phyloP scores from a whole-genome alignment of 2,888 invertebrate species.

The Hydrotaea diabolus region DNA sequence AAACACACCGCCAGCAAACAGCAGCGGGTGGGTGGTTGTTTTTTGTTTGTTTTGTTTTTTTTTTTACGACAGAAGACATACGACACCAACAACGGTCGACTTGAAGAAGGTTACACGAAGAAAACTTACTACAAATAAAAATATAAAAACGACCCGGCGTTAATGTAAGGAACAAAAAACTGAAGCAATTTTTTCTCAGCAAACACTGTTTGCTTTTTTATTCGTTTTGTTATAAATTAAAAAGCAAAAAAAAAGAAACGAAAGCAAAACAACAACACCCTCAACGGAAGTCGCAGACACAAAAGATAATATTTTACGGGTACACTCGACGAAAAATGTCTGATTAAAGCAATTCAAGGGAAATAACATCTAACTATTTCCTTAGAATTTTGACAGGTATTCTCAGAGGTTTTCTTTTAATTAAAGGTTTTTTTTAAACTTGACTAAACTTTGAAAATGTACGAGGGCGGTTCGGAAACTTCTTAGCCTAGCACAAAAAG shows the following conservation, averaged over 20 bases:
- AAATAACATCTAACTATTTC: too few species aligned
- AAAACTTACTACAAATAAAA: not conserved
- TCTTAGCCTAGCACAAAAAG: too few species aligned
- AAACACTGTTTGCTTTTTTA: constrained; percentile 3
- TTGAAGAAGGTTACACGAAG: not conserved
- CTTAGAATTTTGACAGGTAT: too few species aligned
- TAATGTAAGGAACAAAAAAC: constrained; percentile 1
- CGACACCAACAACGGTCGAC: not conserved
- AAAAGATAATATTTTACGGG: constrained; percentile 26
- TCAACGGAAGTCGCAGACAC: constrained; percentile 46
- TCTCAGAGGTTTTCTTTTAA: too few species aligned
- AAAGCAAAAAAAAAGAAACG: constrained; percentile 34
- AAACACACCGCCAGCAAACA: not conserved
- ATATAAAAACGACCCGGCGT: constrained; percentile 1
- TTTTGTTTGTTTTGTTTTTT: not conserved
- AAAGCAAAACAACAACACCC: constrained; percentile 32
- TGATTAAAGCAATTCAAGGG: not conserved
- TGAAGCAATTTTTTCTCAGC: constrained; percentile 20
- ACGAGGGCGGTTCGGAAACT: too few species aligned
- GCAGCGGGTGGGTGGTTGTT: constrained; percentile 30
- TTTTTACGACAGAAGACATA: not conserved
- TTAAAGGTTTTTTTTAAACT: too few species aligned
- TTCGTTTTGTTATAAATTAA: constrained; percentile 34
- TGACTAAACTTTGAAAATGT: too few species aligned
- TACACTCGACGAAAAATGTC: constrained; percentile 12